These are phyloP conservation scores for Caenorhabditis brenneri DNA, from an alignment of 1,140 invertebrate genomes.

Conservation along the genomic window DNA sequence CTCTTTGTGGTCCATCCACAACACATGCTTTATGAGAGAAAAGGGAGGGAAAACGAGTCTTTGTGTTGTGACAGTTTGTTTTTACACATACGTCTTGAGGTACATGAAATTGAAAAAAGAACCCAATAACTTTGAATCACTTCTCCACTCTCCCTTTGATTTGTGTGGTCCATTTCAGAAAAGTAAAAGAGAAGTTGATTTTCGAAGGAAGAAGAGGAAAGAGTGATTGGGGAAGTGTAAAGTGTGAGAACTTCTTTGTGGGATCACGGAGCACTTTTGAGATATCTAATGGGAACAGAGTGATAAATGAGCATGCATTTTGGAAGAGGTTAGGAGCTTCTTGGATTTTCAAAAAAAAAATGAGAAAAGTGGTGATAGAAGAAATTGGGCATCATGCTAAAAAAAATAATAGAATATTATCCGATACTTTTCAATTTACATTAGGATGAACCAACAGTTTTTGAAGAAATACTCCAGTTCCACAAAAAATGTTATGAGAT, in stretches of 20 bases:
- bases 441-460: no score
- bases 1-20: neutral
- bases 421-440: no score
- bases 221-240: neutral
- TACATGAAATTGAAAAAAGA: neutral
- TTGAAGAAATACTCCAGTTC: no score
- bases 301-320: no score
- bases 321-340: no score
- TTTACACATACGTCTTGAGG: conserved; percentile 31
- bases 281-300: neutral
- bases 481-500: no score
- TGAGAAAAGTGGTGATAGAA: no score
- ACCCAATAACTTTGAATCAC: neutral
- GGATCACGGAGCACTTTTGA: neutral
- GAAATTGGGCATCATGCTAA: no score
- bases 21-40: conserved; percentile 4
- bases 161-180: neutral
- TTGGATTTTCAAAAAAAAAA: no score
- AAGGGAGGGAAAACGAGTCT: neutral
- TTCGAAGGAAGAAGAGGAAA: neutral
- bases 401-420: no score
- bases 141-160: neutral
- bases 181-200: neutral
- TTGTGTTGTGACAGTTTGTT: conserved; percentile 28
- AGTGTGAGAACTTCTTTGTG: neutral